Evolutionary conservation across 2,113 vertebrate genomes (phyloP).

Genomic region (Talpa occidentalis): DNA sequence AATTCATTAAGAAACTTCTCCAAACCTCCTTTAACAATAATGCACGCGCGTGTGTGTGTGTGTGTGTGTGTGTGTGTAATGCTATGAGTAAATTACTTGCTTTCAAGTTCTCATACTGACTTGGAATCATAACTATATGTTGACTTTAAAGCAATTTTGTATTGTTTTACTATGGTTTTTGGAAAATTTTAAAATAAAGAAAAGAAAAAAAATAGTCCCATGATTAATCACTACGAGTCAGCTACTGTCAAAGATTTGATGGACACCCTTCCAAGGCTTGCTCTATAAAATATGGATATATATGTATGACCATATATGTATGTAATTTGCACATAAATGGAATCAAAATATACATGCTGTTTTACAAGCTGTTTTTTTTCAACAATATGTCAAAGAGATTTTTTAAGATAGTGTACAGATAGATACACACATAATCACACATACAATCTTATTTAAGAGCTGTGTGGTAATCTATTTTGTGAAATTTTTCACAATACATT

Average conservation of each 20-base stretch:
- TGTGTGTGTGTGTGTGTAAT: neutral
- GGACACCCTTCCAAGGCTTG: constrained; percentile 72
- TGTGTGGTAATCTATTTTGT: constrained; percentile 54
- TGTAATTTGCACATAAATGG: constrained; percentile 81
- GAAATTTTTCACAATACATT: constrained; percentile 8
- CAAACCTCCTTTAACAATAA: neutral
- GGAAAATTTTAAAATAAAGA: constrained; percentile 62
- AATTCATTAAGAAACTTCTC: constrained; percentile 27
- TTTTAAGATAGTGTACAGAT: constrained; percentile 76
- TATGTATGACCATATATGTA: constrained; percentile 81
- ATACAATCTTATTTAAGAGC: constrained; percentile 41
- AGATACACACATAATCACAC: constrained; percentile 49
- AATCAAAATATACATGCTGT: constrained; percentile 82
- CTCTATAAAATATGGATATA: constrained; percentile 80
- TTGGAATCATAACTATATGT: constrained; percentile 45
- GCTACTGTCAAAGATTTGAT: constrained; percentile 78
- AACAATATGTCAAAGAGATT: constrained; percentile 79
- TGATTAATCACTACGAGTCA: constrained; percentile 60
- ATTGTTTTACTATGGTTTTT: constrained; percentile 64
- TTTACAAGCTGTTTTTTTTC: constrained; percentile 82
- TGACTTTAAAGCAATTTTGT: constrained; percentile 58
- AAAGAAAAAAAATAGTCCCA: constrained; percentile 27
- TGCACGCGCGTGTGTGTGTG: neutral
- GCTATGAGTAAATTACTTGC: neutral
- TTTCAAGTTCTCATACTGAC: constrained; percentile 53